phyloP scores from a whole-genome alignment of 92 coral and sea anemone genomes.

The Hydrozoanthus gracilis region DNA sequence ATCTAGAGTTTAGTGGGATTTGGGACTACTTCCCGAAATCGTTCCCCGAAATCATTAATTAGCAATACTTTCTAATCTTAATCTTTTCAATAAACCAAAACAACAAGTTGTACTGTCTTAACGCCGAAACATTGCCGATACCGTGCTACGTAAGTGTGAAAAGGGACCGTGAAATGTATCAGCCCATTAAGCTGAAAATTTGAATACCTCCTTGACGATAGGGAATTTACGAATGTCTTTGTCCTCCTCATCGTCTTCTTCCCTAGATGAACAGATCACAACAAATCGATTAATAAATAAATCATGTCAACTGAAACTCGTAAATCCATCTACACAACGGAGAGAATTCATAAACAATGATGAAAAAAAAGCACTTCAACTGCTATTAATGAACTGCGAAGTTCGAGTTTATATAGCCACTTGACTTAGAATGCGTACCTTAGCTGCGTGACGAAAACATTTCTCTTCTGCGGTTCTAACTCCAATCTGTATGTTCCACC shows the following conservation, averaged over 20 bases:
- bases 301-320: not conserved
- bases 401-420: not conserved
- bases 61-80: too few relatives aligned
- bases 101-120: too few relatives aligned
- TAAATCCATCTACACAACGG: not conserved
- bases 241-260: conserved; percentile 85
- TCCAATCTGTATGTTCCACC: conserved; percentile 69
- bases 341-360: not conserved
- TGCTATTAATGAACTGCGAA: not conserved
- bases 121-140: too few relatives aligned
- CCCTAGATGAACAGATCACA: conserved; percentile 58
- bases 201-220: conserved; percentile 88
- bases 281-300: not conserved
- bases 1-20: too few relatives aligned
- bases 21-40: too few relatives aligned
- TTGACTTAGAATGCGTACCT: conserved; percentile 59
- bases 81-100: too few relatives aligned
- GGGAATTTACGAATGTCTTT: conserved; percentile 79
- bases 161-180: too few relatives aligned
- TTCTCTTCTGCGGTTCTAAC: conserved; percentile 81
- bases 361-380: not conserved
- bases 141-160: not conserved
- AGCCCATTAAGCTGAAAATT: not conserved
- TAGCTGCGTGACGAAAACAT: conserved; percentile 95
- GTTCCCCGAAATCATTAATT: too few relatives aligned